These are phyloP conservation scores for Ramazzottius varieornatus DNA, from an alignment of 2,888 invertebrate genomes.

Conservation along the genomic window DNA sequence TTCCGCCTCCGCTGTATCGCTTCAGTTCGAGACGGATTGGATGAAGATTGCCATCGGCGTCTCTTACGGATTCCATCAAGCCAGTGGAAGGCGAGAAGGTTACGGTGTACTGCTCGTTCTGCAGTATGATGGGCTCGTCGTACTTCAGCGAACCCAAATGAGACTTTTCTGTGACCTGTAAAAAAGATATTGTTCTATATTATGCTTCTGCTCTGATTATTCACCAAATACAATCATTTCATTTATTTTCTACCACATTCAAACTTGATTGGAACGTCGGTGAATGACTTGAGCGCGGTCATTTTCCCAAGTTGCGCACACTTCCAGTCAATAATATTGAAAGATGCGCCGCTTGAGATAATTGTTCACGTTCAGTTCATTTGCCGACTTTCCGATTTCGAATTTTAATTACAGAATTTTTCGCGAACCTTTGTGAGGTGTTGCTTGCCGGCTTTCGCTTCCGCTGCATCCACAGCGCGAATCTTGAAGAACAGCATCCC, in stretches of 20 bases:
- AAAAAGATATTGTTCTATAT: no score
- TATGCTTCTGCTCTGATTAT: no score
- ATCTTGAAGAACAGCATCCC: background rate
- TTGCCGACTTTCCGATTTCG: background rate
- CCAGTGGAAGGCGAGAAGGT: slow-evolving; percentile 55
- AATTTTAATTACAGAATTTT: background rate
- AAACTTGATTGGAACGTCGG: background rate
- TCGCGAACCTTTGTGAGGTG: background rate
- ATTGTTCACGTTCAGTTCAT: no score
- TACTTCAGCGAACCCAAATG: background rate
- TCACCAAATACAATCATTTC: no score
- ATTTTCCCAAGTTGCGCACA: no score
- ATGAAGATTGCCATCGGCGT: slow-evolving; percentile 12
- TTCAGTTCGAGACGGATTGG: background rate
- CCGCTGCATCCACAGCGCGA: background rate
- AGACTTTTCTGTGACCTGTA: no score
- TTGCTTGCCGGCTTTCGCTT: no score
- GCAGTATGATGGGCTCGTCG: background rate
- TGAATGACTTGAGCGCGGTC: no score
- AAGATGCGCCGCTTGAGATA: no score
- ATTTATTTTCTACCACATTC: no score
- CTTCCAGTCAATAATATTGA: no score
- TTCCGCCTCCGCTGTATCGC: background rate
- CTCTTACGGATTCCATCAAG: slow-evolving; percentile 44
- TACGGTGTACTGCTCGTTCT: slow-evolving; percentile 48